Evolutionary conservation across 2,888 invertebrate species (phyloP), one percentile per base, ranked within the genome.

Genomic region (Trachelus stipa): DNA sequence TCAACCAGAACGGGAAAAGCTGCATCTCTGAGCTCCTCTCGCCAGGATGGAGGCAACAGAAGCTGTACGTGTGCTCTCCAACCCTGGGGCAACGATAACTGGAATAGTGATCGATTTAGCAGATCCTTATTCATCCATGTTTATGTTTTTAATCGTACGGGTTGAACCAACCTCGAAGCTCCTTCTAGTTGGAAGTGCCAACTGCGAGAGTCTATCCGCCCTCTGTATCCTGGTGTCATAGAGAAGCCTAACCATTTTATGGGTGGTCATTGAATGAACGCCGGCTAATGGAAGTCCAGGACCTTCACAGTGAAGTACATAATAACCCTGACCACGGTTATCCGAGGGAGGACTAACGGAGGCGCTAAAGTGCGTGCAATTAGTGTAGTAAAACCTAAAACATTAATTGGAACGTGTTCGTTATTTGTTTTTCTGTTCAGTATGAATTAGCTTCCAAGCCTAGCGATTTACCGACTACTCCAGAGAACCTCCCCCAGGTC

Each of bases 231-330:
- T 95, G 91, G 95, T 95, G 92, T 95, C 97, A 92, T 96, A 97
- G 84, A 97, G 93, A 87, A 96, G 94, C 91, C 95, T 94, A 83
- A 96, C 93, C 92, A 97, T 93, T 90, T 95, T 95, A 92, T 97
- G 96, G 74, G 95, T 95, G 86, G 93, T 93, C 87, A 95, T 94
- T 84, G 95, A 94, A 91, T 97, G 97, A 84, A 96, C 94, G 34
- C 94, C 96, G 73, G 96, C 96, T 86, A 97, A 93, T 80, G 98
- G 98, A 83, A 98, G 94, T 80, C 97, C 97, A 73, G 98, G 98
- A n/a, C 98, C 98, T 87, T 96, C 95, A 92, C 98, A 98, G 89
- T 96, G 95, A 85, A 98, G 93, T 85, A 97, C 97, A 91, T 97
- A 97, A 90, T 92, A 91, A 76, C 91, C 91, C 68, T 87, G 86